Percentiles rank a stretch among this genome's conserved stretches.
Conservation (phyloP, 2,113 vertebrate genomes). For the Takifugu bimaculatus region DNA sequence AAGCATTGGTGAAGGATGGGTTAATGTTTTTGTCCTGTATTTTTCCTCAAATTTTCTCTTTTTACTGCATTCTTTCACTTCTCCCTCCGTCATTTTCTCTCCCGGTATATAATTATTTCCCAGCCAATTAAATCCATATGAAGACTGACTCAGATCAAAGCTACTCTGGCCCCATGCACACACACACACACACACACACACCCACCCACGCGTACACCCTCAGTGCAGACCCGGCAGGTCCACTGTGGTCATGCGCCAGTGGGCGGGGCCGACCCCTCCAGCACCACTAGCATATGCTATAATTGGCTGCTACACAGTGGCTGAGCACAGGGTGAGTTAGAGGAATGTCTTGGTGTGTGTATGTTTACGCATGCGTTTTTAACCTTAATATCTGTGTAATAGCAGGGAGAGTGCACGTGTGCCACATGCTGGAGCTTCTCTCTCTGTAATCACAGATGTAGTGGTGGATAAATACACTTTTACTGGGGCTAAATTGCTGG, state of each 20-base stretch:
- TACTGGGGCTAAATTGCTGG: slow-evolving; percentile 15
- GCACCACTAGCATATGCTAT: slow-evolving; percentile 27
- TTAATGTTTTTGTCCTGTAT: not conserved
- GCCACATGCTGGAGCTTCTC: slow-evolving; percentile 28
- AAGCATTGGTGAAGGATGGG: not conserved
- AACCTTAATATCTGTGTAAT: slow-evolving; percentile 11
- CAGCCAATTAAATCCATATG: slow-evolving; percentile 67
- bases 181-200: slow-evolving; percentile 16
- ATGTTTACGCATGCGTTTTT: slow-evolving; percentile 17
- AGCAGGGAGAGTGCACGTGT: slow-evolving; percentile 17
- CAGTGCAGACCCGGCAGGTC: slow-evolving; percentile 45
- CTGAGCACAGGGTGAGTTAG: slow-evolving; percentile 33
- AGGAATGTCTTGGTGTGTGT: slow-evolving; percentile 50
- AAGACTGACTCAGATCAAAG: slow-evolving; percentile 63
- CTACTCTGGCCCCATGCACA: slow-evolving; percentile 12
- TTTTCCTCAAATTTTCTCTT: slow-evolving; percentile 1
- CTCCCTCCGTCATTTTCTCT: slow-evolving; percentile 15
- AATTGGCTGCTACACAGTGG: slow-evolving; percentile 58
- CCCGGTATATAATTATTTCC: slow-evolving; percentile 57
- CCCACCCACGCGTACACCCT: slow-evolving; percentile 10
- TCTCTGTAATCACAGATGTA: slow-evolving; percentile 39
- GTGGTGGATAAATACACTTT: slow-evolving; percentile 19
- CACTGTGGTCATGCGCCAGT: slow-evolving; percentile 51
- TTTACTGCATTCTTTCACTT: slow-evolving; percentile 7
- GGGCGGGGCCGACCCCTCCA: slow-evolving; percentile 52